A percentile compares a stretch with the other conserved stretches of the same genome.
These are phyloP conservation scores for Setophaga kirtlandii DNA, from an alignment of 2,113 vertebrate genomes.

Conservation along the genomic window DNA sequence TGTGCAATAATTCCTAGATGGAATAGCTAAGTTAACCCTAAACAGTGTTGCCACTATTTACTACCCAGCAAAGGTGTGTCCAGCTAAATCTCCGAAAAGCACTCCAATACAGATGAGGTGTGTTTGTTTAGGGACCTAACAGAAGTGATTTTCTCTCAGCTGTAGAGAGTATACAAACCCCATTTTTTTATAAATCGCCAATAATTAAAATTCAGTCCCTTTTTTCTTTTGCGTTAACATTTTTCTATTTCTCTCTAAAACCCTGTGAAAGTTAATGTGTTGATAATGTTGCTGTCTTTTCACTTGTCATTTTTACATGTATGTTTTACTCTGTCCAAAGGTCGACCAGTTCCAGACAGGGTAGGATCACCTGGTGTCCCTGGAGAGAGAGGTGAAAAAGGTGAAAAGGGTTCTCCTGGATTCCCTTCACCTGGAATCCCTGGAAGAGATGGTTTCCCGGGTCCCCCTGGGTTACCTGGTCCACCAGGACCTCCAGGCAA, in stretches of 20 bases:
- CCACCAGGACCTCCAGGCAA: constrained; percentile 79
- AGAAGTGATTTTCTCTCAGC: neutral
- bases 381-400: constrained; percentile 87
- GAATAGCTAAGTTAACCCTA: neutral
- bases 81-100: neutral
- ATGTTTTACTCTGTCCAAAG: constrained; percentile 9
- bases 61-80: neutral
- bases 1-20: neutral
- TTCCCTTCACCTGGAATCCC: constrained; percentile 79
- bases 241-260: neutral
- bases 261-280: neutral
- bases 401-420: constrained; percentile 85
- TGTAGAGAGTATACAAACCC: neutral
- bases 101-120: neutral
- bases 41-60: neutral
- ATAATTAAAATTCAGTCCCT: neutral
- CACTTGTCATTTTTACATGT: neutral
- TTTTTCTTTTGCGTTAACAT: neutral
- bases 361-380: constrained; percentile 82
- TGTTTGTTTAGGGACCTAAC: neutral
- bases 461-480: constrained; percentile 79
- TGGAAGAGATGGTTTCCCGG: constrained; percentile 80
- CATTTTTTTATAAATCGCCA: neutral
- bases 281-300: neutral
- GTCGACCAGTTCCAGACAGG: constrained; percentile 67